Evolutionary conservation across 2,113 vertebrate genomes (phyloP).

Genomic region (Scytalopus superciliaris): DNA sequence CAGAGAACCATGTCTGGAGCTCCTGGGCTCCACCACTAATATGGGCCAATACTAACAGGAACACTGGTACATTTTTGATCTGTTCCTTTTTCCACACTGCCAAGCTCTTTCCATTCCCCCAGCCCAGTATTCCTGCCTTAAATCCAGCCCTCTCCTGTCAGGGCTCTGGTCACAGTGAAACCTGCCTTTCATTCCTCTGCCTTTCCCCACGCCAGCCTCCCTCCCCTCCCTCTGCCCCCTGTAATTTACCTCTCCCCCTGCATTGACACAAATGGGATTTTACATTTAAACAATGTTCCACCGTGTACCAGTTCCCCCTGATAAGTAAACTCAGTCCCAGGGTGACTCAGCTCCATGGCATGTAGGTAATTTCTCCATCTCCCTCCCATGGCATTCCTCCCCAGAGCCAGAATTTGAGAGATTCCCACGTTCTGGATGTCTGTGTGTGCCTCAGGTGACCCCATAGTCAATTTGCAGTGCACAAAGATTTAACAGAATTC

Average conservation of each 20-base stretch:
- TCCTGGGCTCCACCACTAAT: not conserved
- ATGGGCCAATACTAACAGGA: not conserved
- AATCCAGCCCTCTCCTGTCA: not conserved
- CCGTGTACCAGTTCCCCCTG: constrained; percentile 43
- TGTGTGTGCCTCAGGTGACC: not conserved
- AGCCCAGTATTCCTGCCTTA: not conserved
- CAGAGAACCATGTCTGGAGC: not conserved
- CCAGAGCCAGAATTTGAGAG: not conserved
- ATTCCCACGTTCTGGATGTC: not conserved
- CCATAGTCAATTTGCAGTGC: not conserved
- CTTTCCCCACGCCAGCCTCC: not conserved
- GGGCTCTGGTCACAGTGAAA: not conserved
- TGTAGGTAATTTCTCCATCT: constrained; percentile 32
- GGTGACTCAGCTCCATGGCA: constrained; percentile 47
- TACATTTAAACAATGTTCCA: constrained; percentile 42
- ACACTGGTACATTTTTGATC: not conserved
- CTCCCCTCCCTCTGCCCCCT: not conserved
- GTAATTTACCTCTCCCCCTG: not conserved
- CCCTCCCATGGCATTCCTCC: constrained; percentile 18
- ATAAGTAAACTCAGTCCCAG: constrained; percentile 13
- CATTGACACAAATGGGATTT: not conserved
- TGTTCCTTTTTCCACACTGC: not conserved
- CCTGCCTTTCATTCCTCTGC: not conserved
- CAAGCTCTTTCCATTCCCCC: not conserved
- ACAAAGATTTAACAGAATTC: not conserved